Conservation (phyloP, 2,113 vertebrate species). For the Brachyhypopomus occidentalis region DNA sequence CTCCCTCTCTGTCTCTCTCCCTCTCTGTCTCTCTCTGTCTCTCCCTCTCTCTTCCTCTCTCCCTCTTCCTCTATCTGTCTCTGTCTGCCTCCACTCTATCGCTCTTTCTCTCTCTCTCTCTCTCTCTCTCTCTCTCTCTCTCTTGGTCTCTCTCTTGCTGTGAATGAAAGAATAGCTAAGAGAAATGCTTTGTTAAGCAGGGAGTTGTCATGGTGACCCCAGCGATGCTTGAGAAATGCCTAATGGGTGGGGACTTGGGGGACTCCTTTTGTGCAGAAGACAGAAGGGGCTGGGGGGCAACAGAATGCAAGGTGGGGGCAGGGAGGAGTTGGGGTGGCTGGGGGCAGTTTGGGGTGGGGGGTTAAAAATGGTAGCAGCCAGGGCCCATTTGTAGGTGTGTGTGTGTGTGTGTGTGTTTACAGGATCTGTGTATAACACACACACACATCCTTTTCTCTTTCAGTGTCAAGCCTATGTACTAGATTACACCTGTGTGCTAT, state of each 20-base stretch:
- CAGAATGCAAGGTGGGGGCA: slow-evolving; percentile 50
- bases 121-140: background rate
- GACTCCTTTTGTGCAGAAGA: slow-evolving; percentile 70
- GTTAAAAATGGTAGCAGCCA: slow-evolving; percentile 67
- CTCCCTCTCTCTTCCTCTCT: background rate
- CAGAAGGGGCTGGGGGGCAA: slow-evolving; percentile 57
- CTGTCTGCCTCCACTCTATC: slow-evolving; percentile 60
- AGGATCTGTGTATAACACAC: background rate
- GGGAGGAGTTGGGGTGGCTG: background rate
- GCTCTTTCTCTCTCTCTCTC: slow-evolving; percentile 31
- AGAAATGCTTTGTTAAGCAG: slow-evolving; percentile 82
- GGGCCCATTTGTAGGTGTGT: slow-evolving; percentile 28
- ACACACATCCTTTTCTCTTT: slow-evolving; percentile 1
- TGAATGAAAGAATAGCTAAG: slow-evolving; percentile 79
- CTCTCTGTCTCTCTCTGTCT: slow-evolving; percentile 50
- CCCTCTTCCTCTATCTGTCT: slow-evolving; percentile 43
- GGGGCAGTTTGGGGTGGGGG: slow-evolving; percentile 41
- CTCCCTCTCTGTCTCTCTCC: slow-evolving; percentile 65
- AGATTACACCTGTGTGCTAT: slow-evolving; percentile 18
- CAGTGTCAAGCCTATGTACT: background rate
- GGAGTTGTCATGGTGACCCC: slow-evolving; percentile 79
- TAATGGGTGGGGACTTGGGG: slow-evolving; percentile 74
- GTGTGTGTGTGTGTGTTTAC: slow-evolving; percentile 13
- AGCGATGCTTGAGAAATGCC: slow-evolving; percentile 79
- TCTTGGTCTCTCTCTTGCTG: slow-evolving; percentile 39